phyloP scores from a whole-genome alignment of 2,797 vertebrate genomes.

The Ciconia nigra region DNA sequence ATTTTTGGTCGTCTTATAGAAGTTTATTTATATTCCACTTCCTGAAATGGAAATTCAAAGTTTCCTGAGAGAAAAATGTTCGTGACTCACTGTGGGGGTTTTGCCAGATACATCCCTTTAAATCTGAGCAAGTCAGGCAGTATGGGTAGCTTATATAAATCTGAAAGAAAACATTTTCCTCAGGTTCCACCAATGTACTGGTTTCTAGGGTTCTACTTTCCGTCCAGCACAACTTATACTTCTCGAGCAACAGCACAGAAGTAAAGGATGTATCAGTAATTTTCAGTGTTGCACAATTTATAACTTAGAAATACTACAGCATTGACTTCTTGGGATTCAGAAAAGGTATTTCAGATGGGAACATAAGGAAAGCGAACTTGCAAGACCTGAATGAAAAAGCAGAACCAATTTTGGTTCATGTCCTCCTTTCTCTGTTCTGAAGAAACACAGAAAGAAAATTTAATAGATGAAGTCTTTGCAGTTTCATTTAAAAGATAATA shows the following conservation, averaged over 20 bases:
- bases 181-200: neutral
- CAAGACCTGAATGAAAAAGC: neutral
- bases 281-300: neutral
- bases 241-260: neutral
- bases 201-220: neutral
- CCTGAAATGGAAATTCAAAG: conserved; percentile 18
- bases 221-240: neutral
- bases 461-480: neutral
- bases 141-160: neutral
- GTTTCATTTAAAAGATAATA: neutral
- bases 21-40: conserved; percentile 26
- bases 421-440: neutral
- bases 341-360: neutral
- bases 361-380: neutral
- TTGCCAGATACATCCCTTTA: conserved; percentile 1
- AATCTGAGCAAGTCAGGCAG: neutral
- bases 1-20: neutral
- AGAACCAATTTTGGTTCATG: neutral
- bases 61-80: neutral
- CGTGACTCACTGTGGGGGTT: neutral
- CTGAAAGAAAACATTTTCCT: neutral
- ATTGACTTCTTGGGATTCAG: neutral
- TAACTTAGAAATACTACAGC: neutral
- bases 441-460: neutral
- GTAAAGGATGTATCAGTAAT: neutral